Base-by-base conservation (phyloP, 2,113 vertebrate species). In the Pteronura brasiliensis region DNA sequence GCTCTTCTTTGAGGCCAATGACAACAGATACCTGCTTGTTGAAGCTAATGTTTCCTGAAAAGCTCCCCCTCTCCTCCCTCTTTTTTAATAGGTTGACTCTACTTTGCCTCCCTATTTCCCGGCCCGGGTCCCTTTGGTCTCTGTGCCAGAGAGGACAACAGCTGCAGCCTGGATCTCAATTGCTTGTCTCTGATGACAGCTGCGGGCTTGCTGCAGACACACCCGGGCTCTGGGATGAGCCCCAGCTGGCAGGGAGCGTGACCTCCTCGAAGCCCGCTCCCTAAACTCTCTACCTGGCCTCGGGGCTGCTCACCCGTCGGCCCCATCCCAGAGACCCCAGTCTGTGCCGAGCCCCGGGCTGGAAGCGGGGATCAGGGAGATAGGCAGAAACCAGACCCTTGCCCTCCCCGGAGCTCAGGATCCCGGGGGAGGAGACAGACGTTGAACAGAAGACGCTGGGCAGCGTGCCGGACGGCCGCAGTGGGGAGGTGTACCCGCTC, bases 1-100 rank as follows among this genome's bases (percentile, higher is more conserved):
- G 76, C 59, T 59, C 61, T 92, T 42, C 88, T 96, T 92, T 90
- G 63, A 72, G 96, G 88, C 83, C 95, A 97, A 97, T 39, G 0
- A 0, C 88, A 67, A 55, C 10, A 69, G 65, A 59, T 90, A 27
- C 69, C 76, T 59, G n/a, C 55, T 63, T 52, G 88, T 81, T 96
- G 91, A 61, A 39, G 97, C 23, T 77, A n/a, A 27, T 61, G 25
- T 77, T 97, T 96, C 93, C 91, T 71, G 34, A 82, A 96, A 84
- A 74, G 69, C 31, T 6, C n/a, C 6, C 21, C 21, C 8, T 27
- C 29, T 20, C 12, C 42, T 21, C 34, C 14, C 80, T 79, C 79
- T 84, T 6, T 47, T 17, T 47, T 17, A 76, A 17, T 0, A 29
- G 72, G 36, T 86, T 83, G 31, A 29, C 86, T 21, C 2, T 39